Evolutionary conservation across 1,140 invertebrate genomes (phyloP), one percentile per base, ranked within the genome.

Genomic region (Oryzaephilus surinamensis): DNA sequence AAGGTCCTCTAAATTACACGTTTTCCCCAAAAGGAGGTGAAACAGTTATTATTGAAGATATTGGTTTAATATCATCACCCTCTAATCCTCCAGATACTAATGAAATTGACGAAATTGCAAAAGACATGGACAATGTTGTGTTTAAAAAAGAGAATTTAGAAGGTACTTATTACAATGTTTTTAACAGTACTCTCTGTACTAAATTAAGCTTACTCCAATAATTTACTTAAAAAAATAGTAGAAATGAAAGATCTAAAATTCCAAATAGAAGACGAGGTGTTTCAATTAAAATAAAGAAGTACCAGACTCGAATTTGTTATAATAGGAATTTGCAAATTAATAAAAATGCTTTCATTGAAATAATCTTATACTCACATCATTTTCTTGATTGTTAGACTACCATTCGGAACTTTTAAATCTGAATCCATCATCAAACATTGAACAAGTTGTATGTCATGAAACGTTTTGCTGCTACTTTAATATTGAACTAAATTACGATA

Each of bases 401-500:
- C 14, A 28, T 20, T 38, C 36, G 2, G 8, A 1, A 13, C 4
- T 38, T 19, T 31, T 38, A 12, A 17, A 27, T 15, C 15, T 3
- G 14, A 36, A 7, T 26, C 46, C 12, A 39, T 33, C n/a, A 21
- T 35, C 4, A 31, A 31, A 30, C 13, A n/a, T 28, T 4, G 21
- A 41, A n/a, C 18, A 27, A 16, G 10, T 8, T 6, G 20, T 41
- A 7, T 33, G 32, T 19, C 14, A 41, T 15, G 7, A 13, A 23
- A 20, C 16, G 11, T 33, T 46, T 15, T 46, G 44, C 37, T 46
- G 44, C 29, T 12, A 41, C 5, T 46, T 46, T 21, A 14, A 36
- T 7, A 7, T 47, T 7, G 29, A 29, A 19, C 2, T 27, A 10
- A 20, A 28, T 13, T 16, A 10, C 2, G 10, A 6, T 6, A 4